Evolutionary conservation across 2,797 vertebrate species (phyloP), one percentile per base, ranked within the genome.

Genomic region (Myoxocephalus aenaeus): DNA sequence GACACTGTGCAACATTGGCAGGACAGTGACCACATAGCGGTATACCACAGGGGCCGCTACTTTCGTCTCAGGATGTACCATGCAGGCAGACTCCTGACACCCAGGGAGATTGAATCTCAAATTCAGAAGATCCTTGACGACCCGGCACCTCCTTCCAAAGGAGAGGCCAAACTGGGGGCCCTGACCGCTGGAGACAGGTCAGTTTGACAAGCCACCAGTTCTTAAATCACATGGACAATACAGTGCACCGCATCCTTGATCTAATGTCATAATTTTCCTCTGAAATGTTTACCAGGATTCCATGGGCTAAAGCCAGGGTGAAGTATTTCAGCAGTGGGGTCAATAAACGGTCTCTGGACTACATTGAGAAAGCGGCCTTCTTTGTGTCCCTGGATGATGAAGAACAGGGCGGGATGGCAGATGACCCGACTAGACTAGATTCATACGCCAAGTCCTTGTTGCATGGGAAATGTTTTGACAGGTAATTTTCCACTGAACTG

Each of bases 101-200:
- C 97, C 0, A 84, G 96, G 11, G 96, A 97, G 84, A 95, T 98
- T 11, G 96, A 98, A 90, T 93, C 94, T 53, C 96, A 98, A 77
- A 94, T 98, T 63, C 96, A 98, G 87, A 88, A 87, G 51, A 97
- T 98, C 81, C 92, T 98, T 3, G 96, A 96, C 0, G 96, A 98
- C 85, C 65, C 94, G 0, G 90, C 95, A 1, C 69, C 91, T 0
- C 95, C 97, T 5, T 90, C 71, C 10, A 90, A 94, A 10, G 95
- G 96, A 14, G 97, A 98, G 84, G 96, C 94, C 63, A 96, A 96
- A 48, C 92, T 97, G 29, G 96, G 95, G 0, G 96, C 96, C 1
- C 84, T 98, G 82, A 98, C 97, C 0, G 96, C 97, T 0, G 97
- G 96, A 53, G 95, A 97, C 73, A 95, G 97, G 97, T 97, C 63